Percentiles rank a stretch among this genome's conserved stretches.
phyloP scores from a whole-genome alignment of 2,888 invertebrate species.

The Drosophila melanosoma region DNA sequence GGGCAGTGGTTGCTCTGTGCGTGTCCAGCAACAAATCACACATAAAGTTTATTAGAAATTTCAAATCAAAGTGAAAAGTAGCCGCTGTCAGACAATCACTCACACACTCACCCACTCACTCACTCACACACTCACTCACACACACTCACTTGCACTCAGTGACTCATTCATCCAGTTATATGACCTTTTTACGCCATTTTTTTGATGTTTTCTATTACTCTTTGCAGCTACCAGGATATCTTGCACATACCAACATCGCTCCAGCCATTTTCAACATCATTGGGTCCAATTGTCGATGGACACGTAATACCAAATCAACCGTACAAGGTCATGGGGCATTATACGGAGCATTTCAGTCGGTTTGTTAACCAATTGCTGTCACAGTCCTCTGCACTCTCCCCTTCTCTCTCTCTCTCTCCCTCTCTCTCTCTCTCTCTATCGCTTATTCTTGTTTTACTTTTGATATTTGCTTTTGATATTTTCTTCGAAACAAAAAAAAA shows the following conservation, averaged over 20 bases:
- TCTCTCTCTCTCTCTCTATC: background rate
- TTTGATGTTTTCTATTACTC: conserved; percentile 57
- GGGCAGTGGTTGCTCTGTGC: conserved; percentile 16
- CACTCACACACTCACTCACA: conserved; percentile 7
- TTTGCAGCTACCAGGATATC: conserved; percentile 88
- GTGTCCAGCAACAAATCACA: conserved; percentile 69
- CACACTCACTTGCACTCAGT: conserved; percentile 20
- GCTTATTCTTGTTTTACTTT: conserved; percentile 11
- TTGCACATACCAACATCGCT: conserved; percentile 88
- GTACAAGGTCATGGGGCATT: conserved; percentile 90
- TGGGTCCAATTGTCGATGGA: conserved; percentile 95
- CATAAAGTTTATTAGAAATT: conserved; percentile 80
- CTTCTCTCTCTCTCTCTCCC: too few relatives aligned
- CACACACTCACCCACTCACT: conserved; percentile 6
- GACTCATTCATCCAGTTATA: conserved; percentile 55
- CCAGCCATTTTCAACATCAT: conserved; percentile 92
- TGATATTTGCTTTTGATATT: conserved; percentile 51
- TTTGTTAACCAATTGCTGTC: conserved; percentile 84
- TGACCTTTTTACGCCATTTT: conserved; percentile 72
- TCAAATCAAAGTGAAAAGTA: conserved; percentile 80
- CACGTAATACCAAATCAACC: conserved; percentile 94
- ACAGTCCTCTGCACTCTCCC: conserved; percentile 12
- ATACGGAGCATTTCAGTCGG: conserved; percentile 91
- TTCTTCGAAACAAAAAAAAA: conserved; percentile 30
- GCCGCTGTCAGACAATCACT: conserved; percentile 64